Evolutionary conservation across 2,113 vertebrate species (phyloP), one percentile per base, ranked within the genome.

Genomic region (Megaptera novaeangliae): DNA sequence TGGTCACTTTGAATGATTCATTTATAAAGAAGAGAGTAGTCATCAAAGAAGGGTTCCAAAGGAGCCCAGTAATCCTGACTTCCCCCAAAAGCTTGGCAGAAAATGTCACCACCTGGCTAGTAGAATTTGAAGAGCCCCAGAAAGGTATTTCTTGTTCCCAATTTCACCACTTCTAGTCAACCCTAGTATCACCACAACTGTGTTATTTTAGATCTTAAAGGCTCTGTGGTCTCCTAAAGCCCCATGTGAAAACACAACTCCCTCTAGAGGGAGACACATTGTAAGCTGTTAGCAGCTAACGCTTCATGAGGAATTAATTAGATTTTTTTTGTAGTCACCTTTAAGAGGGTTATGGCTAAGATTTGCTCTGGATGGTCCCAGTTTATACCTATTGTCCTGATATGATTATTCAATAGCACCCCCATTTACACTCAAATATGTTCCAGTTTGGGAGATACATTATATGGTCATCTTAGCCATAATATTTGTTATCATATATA

Each of bases 1-100:
- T 75, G 49, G 25, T 94, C 84, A 84, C 66, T 86, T 91, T 71
- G 27, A 88, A 94, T 77, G 57, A 95, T 88, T 91, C 21, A 29
- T 3, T 69, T 63, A 18, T 88, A 72, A 90, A 92, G 52, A 91
- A 88, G 29, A 87, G 39, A 88, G 61, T 57, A 69, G 25, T 89
- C 27, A 63, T 88, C 74, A 85, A 94, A 91, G 31, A 63, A 91
- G 39, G 3, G 6, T 39, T 88, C 61, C 39, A 71, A 17, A 85
- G 18, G 66, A 94, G 3, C 52, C 87, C 27, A 85, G 41, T 85
- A 92, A 21, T 29, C 74, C 39, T 75, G 14, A 88, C 13, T 44
- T 94, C 31, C 21, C 59, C 86, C 1, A 74, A 88, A 92, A 72
- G 14, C 81, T 57, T 85, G 66, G 41, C 78, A 94, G 44, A 89